Conservation (phyloP, 2,113 vertebrate genomes). For the Harpagus bidentatus region DNA sequence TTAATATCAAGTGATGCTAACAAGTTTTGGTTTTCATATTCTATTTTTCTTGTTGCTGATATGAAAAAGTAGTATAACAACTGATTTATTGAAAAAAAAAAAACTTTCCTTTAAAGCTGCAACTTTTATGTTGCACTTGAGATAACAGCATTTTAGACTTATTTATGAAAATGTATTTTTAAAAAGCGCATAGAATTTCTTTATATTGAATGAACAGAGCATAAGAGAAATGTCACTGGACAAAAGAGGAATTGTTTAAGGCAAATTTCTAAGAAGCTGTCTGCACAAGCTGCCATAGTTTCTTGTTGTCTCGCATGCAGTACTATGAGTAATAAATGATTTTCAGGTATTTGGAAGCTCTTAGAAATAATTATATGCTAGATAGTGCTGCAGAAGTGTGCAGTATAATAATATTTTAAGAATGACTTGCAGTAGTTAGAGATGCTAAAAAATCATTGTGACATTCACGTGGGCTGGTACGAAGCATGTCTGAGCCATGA, state of each 20-base stretch:
- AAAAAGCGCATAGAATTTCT: background rate
- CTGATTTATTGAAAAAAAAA: background rate
- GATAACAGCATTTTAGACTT: background rate
- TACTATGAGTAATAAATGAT: background rate
- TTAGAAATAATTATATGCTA: background rate
- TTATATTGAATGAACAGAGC: background rate
- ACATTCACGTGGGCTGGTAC: background rate
- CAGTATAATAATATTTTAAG: background rate
- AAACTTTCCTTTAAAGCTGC: background rate
- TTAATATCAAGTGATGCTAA: background rate
- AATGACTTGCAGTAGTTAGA: background rate
- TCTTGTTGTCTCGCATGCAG: background rate
- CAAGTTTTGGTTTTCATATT: background rate
- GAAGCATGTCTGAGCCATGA: background rate
- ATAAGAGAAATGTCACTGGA: background rate
- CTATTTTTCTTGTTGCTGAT: background rate
- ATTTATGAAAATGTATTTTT: background rate
- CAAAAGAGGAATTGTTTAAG: background rate
- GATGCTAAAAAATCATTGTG: background rate
- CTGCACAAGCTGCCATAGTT: background rate
- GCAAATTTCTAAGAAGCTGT: background rate
- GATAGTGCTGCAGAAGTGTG: background rate
- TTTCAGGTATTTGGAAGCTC: background rate
- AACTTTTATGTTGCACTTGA: background rate
- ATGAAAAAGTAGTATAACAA: background rate